Evolutionary conservation across 92 coral and sea anemone species (phyloP).

Genomic region (Umimayanthus kanabou): DNA sequence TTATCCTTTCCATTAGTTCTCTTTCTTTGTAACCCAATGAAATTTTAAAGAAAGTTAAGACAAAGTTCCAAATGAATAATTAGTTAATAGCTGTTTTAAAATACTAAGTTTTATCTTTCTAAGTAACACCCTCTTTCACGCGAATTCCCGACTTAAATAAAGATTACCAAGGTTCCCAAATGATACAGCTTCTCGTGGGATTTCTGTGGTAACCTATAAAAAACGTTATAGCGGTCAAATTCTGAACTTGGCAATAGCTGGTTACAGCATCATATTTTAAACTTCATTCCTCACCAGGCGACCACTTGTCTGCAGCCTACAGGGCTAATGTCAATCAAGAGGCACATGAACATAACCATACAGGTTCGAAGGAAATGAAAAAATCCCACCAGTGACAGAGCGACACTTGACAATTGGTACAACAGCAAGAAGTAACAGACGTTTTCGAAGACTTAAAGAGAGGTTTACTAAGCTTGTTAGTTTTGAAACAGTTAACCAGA

Average conservation of each 20-base stretch:
- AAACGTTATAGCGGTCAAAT: background rate
- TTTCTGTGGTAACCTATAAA: no score
- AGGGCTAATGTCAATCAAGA: background rate
- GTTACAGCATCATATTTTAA: no score
- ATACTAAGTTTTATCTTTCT: no score
- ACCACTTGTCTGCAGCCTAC: background rate
- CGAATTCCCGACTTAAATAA: background rate
- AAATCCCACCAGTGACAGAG: background rate
- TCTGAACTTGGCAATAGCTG: background rate
- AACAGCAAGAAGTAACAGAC: background rate
- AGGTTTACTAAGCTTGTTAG: background rate
- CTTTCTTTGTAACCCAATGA: background rate
- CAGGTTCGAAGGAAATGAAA: background rate
- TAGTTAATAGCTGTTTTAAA: background rate
- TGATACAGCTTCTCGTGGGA: background rate
- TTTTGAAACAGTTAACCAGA: background rate
- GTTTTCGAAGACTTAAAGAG: background rate
- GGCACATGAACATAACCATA: background rate
- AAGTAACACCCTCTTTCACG: background rate
- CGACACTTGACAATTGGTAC: background rate
- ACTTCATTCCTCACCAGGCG: background rate
- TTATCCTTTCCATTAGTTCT: background rate
- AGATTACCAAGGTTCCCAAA: background rate
- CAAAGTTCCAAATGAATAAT: no score
- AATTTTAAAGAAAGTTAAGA: background rate